Base-by-base conservation (phyloP, 2,113 vertebrate species). In the Cariama cristata region DNA sequence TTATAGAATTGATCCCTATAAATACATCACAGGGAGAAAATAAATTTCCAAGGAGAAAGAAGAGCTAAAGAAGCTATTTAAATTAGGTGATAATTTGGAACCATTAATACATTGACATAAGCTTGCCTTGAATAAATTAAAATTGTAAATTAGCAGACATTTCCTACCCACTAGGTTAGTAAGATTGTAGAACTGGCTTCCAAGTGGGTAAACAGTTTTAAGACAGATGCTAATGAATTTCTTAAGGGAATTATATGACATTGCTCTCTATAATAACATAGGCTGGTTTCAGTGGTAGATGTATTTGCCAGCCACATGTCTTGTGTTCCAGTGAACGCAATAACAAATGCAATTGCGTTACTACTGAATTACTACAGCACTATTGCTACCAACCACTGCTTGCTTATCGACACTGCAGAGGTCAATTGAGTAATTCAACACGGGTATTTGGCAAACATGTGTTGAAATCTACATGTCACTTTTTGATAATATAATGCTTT, bases 61-160 rank as follows among this genome's bases (percentile, higher is more conserved):
- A 64, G 33, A 82, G 14, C 42, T 81, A 86, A 94, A 84, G 47
- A 19, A 92, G 7, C 15, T 88, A 50, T 91, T 88, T 44, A 91
- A 86, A 88, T 23, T 64, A 60, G 35, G 16, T 18, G 32, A 63
- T 71, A 80, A 88, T 96, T 90, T 90, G 58, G 24, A 12, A 74
- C 27, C 6, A 45, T 69, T 88, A 69, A 80, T 38, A 86, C 10
- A 40, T 47, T 59, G 55, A 77, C 38, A 80, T 62, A 83, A 72
- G 23, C 50, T 74, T 83, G 30, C 24, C 16, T 94, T 83, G 74
- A 90, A 94, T 85, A 68, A 50, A 92, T 90, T 90, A 90, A 79
- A 85, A 53, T 64, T 79, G 42, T 28, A 91, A 94, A 96, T 89
- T 92, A 89, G 45, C 13, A 84, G 72, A 77, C 4, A 69, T 88